Base-by-base conservation (phyloP, 2,797 vertebrate genomes). In the Rhadinocentrus ornatus region DNA sequence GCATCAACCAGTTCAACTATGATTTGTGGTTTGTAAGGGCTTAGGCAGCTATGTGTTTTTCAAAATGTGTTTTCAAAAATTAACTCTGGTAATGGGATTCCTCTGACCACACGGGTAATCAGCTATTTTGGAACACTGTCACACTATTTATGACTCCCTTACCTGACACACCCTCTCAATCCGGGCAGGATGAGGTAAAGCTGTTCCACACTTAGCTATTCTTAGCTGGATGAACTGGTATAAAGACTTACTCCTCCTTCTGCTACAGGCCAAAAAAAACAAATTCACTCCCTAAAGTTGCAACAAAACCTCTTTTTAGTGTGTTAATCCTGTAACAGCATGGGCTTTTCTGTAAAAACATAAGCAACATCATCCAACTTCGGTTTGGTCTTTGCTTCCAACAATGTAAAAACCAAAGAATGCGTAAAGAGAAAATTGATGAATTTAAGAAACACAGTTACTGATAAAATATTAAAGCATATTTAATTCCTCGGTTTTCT, bases 161-260 rank as follows among this genome's bases (percentile, higher is more conserved):
- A 82, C 80, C 87, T 77, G 48, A 56, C 56, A 20, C 62, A 72
- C 31, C 75, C 71, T 84, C 31, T 82, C 73, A 85, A 81, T 89
- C 82, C 1, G 1, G 66, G 67, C 26, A 6, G 4, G n/a, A 57
- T 73, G 50, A 86, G 70, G 72, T 73, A 77, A 91, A 91, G 88
- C 89, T 61, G 80, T 82, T 88, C 83, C 82, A 62, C 86, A 71
- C 66, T 88, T 85, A 86, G 86, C 77, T 77, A 55, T 73, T 78
- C 67, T 70, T 91, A 88, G 86, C 31, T 54, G 82, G 86, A 90
- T 93, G 20, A 83, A 62, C 24, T 18, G 24, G 60, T 80, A 72
- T 31, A 64, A 78, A 56, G 72, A 78, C 83, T 90, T 82, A 86
- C 20, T 44, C 53, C 48, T 3, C 83, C 84, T 85, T 83, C 86